Percentiles rank a stretch among this genome's conserved stretches.
Conservation (phyloP, 2,888 invertebrate genomes). For the Noctuana brunneofusca region DNA sequence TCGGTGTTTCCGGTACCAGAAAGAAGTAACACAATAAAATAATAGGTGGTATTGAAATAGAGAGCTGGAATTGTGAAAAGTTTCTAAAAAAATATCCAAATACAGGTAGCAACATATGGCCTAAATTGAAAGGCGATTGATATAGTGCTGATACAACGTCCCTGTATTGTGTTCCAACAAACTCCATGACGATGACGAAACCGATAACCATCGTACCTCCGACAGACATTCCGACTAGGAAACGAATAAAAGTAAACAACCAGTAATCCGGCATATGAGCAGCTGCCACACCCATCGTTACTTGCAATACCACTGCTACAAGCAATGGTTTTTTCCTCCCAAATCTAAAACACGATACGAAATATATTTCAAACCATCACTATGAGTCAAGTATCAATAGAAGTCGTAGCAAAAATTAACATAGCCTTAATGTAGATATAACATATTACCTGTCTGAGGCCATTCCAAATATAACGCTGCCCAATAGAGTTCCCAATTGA, state of each 20-base stretch:
- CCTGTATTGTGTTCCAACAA: conserved; percentile 82
- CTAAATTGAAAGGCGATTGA: conserved; percentile 87
- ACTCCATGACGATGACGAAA: conserved; percentile 86
- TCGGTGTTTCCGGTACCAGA: conserved; percentile 89
- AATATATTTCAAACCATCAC: background rate
- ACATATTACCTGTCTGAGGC: conserved; percentile 86
- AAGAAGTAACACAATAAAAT: conserved; percentile 85
- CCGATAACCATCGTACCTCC: conserved; percentile 90
- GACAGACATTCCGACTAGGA: conserved; percentile 88
- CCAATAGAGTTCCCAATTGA: conserved; percentile 89
- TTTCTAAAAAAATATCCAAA: conserved; percentile 85
- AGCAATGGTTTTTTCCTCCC: conserved; percentile 89
- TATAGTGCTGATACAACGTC: conserved; percentile 84
- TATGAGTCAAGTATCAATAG: background rate
- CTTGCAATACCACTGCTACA: conserved; percentile 87
- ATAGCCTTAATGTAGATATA: background rate
- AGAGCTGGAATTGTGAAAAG: conserved; percentile 86
- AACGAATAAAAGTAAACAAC: conserved; percentile 85
- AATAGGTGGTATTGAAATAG: conserved; percentile 83
- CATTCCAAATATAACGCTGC: conserved; percentile 89
- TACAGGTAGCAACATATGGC: conserved; percentile 84
- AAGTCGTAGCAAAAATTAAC: conserved; percentile 6
- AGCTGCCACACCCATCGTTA: conserved; percentile 85
- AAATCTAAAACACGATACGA: conserved; percentile 74
- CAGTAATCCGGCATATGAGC: conserved; percentile 85